Conservation (phyloP, 1,140 invertebrate species). For the Bombus superbus region DNA sequence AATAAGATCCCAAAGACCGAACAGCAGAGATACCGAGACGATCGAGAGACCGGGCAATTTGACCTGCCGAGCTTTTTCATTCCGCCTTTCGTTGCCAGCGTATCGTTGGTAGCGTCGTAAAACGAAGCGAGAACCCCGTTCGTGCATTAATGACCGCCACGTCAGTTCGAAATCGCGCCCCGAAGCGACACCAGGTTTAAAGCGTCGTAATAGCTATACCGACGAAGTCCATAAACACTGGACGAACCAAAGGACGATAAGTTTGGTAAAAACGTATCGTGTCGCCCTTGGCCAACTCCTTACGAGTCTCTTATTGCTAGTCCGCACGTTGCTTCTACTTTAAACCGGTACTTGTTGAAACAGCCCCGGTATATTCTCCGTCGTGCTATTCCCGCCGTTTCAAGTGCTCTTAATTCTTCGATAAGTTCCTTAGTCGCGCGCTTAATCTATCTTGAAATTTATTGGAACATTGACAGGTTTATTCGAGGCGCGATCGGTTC, state of each 20-base stretch:
- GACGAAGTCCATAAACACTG: conserved; percentile 50
- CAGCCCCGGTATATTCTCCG: background rate
- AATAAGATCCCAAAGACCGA: conserved; percentile 61
- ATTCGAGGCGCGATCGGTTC: background rate
- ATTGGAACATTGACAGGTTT: background rate
- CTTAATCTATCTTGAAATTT: background rate
- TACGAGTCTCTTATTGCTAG: conserved; percentile 26
- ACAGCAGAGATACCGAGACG: conserved; percentile 22
- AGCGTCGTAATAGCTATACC: conserved; percentile 58
- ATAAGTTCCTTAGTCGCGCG: background rate
- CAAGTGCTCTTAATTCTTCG: background rate
- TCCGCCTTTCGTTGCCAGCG: background rate
- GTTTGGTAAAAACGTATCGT: conserved; percentile 37
- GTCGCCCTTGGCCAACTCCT: conserved; percentile 50
- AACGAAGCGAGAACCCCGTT: conserved; percentile 30
- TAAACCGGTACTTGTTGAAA: conserved; percentile 19
- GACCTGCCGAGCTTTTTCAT: conserved; percentile 18
- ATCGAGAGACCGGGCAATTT: conserved; percentile 49
- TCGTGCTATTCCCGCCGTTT: background rate
- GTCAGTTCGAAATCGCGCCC: conserved; percentile 41
- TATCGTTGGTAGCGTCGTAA: conserved; percentile 28
- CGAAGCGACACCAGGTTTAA: conserved; percentile 50
- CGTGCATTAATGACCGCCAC: conserved; percentile 54
- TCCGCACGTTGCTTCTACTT: background rate
- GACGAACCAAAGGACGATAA: conserved; percentile 28